Percentiles rank a stretch among this genome's conserved stretches.
phyloP scores from a whole-genome alignment of 2,888 invertebrate species.

The Volucella inanis region DNA sequence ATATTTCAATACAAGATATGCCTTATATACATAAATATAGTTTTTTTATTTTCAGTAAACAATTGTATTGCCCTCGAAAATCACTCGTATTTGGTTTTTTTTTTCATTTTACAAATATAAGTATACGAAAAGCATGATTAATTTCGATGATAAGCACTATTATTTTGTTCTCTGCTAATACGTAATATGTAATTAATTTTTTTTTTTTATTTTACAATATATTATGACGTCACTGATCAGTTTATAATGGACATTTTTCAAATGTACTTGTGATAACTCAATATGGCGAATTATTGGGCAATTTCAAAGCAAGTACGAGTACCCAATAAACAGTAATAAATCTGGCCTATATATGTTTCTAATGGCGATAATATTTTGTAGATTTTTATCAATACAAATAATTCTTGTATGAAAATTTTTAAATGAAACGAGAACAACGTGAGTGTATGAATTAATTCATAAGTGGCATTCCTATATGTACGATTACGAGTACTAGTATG shows the following conservation, averaged over 20 bases:
- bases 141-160: not conserved
- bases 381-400: not conserved
- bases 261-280: conserved; percentile 3
- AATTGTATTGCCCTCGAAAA: too few species aligned
- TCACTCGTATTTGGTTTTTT: too few species aligned
- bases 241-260: conserved; percentile 15
- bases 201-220: not conserved
- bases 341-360: not conserved
- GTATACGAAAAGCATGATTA: too few species aligned
- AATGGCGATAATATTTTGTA: not conserved
- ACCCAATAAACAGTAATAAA: not conserved
- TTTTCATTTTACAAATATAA: too few species aligned
- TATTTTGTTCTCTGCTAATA: not conserved
- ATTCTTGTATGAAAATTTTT: not conserved
- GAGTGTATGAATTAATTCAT: too few species aligned
- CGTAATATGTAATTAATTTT: too few species aligned
- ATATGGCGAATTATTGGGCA: conserved; percentile 29
- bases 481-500: too few species aligned
- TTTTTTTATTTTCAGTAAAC: too few species aligned
- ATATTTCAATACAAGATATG: too few species aligned
- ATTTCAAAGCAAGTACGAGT: not conserved
- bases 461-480: too few species aligned
- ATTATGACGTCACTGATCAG: conserved; percentile 8
- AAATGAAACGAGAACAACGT: not conserved
- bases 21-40: too few species aligned